Evolutionary conservation across 2,113 vertebrate species (phyloP).

Genomic region (Lasiurus borealis): DNA sequence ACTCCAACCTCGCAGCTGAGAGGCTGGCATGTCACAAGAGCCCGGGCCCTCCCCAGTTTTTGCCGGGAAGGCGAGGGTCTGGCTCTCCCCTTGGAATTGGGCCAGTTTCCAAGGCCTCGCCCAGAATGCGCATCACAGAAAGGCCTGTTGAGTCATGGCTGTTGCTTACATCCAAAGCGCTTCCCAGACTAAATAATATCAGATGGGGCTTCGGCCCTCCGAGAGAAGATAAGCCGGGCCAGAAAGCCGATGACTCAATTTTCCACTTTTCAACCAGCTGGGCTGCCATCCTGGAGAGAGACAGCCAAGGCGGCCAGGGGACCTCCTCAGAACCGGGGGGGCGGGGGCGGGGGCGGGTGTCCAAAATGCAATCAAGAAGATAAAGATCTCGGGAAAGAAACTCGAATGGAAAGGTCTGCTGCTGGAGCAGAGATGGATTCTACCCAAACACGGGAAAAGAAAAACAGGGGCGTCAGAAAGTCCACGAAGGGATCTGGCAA

Average conservation of each 20-base stretch:
- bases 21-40: accelerated
- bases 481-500: neutral
- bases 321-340: neutral
- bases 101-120: neutral
- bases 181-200: neutral
- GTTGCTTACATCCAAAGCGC: neutral
- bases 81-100: neutral
- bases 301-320: neutral
- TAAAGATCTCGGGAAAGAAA: neutral
- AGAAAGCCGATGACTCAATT: neutral
- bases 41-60: neutral
- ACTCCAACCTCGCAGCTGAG: neutral
- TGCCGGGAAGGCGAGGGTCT: neutral
- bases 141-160: neutral
- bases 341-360: neutral
- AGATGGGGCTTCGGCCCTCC: neutral
- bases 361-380: neutral
- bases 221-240: neutral
- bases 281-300: neutral
- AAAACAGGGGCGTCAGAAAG: neutral
- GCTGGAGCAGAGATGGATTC: neutral
- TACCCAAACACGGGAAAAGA: neutral
- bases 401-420: neutral
- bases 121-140: neutral
- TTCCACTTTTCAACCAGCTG: neutral